A percentile compares a stretch with the other conserved stretches of the same genome.
These are phyloP conservation scores for Felis chaus DNA, from an alignment of 2,113 vertebrate species.

Conservation along the genomic window DNA sequence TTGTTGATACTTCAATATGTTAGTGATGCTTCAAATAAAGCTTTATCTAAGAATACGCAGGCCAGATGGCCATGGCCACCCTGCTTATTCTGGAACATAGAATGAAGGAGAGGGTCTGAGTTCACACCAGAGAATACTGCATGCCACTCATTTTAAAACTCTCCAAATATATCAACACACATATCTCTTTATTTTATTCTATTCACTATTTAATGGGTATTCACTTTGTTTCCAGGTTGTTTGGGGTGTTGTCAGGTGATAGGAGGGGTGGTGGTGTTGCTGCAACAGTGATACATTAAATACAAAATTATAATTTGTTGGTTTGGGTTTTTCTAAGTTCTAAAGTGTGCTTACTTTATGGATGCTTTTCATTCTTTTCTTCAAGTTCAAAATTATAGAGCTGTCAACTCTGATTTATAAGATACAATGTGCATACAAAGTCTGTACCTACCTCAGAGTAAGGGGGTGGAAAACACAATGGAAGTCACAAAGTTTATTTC, in stretches of 20 bases:
- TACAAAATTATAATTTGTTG: background rate
- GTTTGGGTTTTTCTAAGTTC: background rate
- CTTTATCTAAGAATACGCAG: background rate
- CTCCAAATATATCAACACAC: background rate
- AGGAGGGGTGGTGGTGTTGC: background rate
- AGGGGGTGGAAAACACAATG: background rate
- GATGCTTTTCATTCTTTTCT: background rate
- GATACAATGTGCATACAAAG: background rate
- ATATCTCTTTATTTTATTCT: background rate
- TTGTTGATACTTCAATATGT: background rate
- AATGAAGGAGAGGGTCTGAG: background rate
- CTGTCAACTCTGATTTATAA: background rate
- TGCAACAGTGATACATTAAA: background rate
- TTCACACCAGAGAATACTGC: background rate
- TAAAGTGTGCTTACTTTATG: background rate
- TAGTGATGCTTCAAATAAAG: background rate
- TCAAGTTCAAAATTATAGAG: background rate
- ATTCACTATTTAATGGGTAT: background rate
- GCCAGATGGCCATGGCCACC: background rate
- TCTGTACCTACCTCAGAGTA: background rate
- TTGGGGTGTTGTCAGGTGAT: accelerated
- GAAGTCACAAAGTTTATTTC: background rate
- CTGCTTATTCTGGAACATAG: background rate
- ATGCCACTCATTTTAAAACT: background rate
- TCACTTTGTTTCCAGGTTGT: background rate